Percentiles rank a stretch among this genome's conserved stretches.
These are phyloP conservation scores for Hylomyscus alleni DNA, from an alignment of 2,797 vertebrate genomes.

Conservation along the genomic window DNA sequence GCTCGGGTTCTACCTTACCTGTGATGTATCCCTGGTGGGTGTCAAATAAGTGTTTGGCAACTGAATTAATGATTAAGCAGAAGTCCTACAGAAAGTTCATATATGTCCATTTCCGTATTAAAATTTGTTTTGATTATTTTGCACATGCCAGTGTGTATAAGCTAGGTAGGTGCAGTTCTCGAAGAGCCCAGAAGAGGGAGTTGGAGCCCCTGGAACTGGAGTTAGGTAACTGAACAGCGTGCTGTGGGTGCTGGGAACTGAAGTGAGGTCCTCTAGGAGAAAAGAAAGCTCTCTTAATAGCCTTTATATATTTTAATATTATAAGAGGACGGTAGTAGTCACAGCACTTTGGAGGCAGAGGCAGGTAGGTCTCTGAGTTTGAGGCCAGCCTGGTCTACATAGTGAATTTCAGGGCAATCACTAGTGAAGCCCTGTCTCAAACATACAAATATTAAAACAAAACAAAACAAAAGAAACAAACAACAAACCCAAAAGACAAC, in stretches of 20 bases:
- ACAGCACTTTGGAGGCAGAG: neutral
- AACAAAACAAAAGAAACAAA: neutral
- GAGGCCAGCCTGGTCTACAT: no score
- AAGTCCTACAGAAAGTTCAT: neutral
- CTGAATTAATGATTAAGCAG: constrained; percentile 7
- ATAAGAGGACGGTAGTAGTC: neutral
- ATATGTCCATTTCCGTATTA: neutral
- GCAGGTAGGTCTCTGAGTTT: neutral
- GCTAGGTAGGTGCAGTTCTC: neutral
- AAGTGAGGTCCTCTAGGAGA: neutral
- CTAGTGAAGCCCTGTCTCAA: neutral
- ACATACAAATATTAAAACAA: neutral
- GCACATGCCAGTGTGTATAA: neutral
- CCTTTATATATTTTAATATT: neutral
- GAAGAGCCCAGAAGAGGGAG: neutral
- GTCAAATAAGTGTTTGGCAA: neutral
- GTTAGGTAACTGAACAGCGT: neutral
- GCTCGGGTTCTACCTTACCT: neutral
- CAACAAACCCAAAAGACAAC: neutral
- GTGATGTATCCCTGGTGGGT: neutral
- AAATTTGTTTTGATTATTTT: neutral
- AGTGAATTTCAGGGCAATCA: neutral
- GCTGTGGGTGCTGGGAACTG: neutral
- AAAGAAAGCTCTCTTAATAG: neutral
- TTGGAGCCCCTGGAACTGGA: neutral